Percentiles rank a stretch among this genome's conserved stretches.
phyloP scores from a whole-genome alignment of 2,797 vertebrate species.

The Cyclura pinguis region DNA sequence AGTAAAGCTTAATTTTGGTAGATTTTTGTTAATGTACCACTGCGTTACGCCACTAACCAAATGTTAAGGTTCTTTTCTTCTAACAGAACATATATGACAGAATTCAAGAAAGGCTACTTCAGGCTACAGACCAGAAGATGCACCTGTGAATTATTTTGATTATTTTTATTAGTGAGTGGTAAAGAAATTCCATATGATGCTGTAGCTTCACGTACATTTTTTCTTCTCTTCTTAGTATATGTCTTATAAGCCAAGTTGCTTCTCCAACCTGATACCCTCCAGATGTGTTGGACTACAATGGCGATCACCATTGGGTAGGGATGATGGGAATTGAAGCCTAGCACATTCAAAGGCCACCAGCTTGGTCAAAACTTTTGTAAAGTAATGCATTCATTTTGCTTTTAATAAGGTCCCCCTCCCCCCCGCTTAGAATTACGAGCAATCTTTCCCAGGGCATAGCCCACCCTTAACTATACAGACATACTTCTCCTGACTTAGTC shows the following conservation, averaged over 20 bases:
- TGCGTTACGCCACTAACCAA: slow-evolving; percentile 76
- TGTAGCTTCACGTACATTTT: not conserved
- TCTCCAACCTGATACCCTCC: not conserved
- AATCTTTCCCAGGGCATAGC: not conserved
- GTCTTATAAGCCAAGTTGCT: not conserved
- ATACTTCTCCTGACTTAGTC: not conserved
- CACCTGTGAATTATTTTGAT: slow-evolving; percentile 66
- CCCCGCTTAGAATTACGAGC: not conserved
- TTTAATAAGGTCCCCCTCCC: not conserved
- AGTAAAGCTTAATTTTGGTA: slow-evolving; percentile 73
- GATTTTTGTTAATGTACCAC: slow-evolving; percentile 70
- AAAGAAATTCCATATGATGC: slow-evolving; percentile 70
- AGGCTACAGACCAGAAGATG: slow-evolving; percentile 65
- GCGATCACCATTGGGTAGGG: not conserved
- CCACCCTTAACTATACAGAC: not conserved
- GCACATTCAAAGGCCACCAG: not conserved
- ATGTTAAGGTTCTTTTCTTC: slow-evolving; percentile 73
- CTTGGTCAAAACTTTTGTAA: not conserved
- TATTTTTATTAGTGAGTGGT: slow-evolving; percentile 38
- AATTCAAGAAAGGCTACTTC: slow-evolving; percentile 66
- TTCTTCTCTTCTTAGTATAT: not conserved
- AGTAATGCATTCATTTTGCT: not conserved
- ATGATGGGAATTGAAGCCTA: not conserved
- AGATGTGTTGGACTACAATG: not conserved
- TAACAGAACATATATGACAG: slow-evolving; percentile 65